phyloP scores from a whole-genome alignment of 2,888 invertebrate genomes.

The Apotomis turbidana region DNA sequence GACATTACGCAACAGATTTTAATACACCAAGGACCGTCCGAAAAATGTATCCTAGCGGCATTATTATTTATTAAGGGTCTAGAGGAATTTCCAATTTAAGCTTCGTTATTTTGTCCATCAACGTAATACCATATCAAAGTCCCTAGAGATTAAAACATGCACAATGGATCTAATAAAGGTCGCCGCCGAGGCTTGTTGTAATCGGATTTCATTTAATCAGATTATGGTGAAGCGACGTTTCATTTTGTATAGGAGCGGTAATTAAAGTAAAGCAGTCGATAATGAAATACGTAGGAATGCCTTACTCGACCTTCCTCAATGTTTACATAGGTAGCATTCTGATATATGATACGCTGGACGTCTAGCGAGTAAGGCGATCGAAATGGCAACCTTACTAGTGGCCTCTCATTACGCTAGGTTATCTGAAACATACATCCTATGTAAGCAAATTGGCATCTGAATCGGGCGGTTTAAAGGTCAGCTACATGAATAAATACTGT shows the following conservation, averaged over 20 bases:
- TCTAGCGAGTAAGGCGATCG: neutral
- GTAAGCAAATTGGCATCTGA: slow-evolving; percentile 12
- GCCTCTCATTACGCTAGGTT: neutral
- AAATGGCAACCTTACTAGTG: neutral
- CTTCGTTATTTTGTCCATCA: slow-evolving; percentile 41
- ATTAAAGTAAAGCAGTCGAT: neutral
- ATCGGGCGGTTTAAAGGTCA: slow-evolving; percentile 20
- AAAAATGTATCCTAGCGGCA: neutral
- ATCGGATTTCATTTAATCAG: slow-evolving; percentile 63
- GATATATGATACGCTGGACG: neutral
- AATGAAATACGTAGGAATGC: slow-evolving; percentile 12
- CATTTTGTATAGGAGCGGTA: slow-evolving; percentile 11
- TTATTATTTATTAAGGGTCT: slow-evolving; percentile 10
- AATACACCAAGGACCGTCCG: neutral
- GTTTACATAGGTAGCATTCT: neutral
- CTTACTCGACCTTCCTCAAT: slow-evolving; percentile 20
- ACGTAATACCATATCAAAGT: slow-evolving; percentile 43
- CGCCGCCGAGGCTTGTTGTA: slow-evolving; percentile 53
- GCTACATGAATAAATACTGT: slow-evolving; percentile 17
- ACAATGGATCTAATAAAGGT: slow-evolving; percentile 56
- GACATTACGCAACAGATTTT: slow-evolving; percentile 1
- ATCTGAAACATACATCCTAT: neutral
- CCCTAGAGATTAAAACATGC: slow-evolving; percentile 54
- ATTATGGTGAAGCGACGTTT: slow-evolving; percentile 46
- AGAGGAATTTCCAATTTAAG: slow-evolving; percentile 17